These are phyloP conservation scores for Sisor rabdophorus DNA, from an alignment of 2,113 vertebrate genomes.

Conservation along the genomic window DNA sequence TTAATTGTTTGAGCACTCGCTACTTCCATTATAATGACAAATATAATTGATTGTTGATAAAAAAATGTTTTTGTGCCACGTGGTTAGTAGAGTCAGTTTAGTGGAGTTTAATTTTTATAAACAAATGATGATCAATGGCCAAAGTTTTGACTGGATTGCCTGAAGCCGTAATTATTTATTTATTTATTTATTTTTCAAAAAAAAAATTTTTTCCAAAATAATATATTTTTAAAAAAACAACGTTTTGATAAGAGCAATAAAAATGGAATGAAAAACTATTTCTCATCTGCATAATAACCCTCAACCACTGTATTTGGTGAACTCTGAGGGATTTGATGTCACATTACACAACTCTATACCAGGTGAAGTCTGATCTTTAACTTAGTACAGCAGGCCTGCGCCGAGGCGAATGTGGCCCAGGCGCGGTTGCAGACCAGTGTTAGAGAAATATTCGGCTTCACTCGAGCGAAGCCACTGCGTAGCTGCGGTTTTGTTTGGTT, in stretches of 20 bases:
- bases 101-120: too few species aligned
- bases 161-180: too few species aligned
- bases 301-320: background rate
- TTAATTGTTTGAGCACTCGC: background rate
- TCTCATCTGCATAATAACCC: background rate
- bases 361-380: background rate
- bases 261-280: too few species aligned
- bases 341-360: background rate
- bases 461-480: constrained; percentile 87
- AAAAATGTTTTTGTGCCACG: background rate
- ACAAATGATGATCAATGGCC: too few species aligned
- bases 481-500: constrained; percentile 94
- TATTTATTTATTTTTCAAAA: too few species aligned
- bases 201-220: too few species aligned
- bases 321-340: background rate
- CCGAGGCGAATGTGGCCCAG: constrained; percentile 85
- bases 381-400: constrained; percentile 32
- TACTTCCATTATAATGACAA: background rate
- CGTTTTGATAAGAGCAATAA: too few species aligned
- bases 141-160: background rate
- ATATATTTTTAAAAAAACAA: too few species aligned
- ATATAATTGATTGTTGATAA: background rate
- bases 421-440: constrained; percentile 78
- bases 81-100: background rate
- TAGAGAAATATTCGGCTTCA: constrained; percentile 84